phyloP scores from a whole-genome alignment of 2,113 vertebrate genomes.

The Lasiurus cinereus region DNA sequence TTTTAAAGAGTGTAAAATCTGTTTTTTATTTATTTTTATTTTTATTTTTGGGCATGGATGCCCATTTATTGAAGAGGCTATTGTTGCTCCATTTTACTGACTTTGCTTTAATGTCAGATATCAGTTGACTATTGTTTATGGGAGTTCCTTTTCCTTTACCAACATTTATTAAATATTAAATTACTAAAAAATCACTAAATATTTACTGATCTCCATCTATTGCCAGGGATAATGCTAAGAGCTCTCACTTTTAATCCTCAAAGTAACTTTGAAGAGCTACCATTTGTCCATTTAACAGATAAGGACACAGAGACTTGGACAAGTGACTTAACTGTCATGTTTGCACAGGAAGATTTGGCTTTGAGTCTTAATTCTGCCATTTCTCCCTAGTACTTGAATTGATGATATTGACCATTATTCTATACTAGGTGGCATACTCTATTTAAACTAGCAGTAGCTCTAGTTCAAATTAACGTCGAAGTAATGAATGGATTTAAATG shows the following conservation, averaged over 20 bases:
- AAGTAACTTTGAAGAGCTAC: neutral
- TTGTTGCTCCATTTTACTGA: neutral
- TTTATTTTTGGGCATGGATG: neutral
- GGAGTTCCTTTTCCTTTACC: conserved; percentile 19
- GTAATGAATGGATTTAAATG: neutral
- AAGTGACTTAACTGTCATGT: neutral
- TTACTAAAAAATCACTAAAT: neutral
- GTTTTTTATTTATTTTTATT: neutral
- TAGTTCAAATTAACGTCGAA: neutral
- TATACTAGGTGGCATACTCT: neutral
- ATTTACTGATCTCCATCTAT: neutral
- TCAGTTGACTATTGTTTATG: neutral
- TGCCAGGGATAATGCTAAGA: neutral
- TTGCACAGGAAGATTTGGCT: neutral
- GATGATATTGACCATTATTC: neutral
- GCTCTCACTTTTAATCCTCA: neutral
- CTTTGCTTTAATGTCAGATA: neutral
- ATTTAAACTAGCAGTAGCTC: neutral
- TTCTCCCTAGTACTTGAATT: neutral
- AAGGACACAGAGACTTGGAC: neutral
- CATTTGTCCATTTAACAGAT: neutral
- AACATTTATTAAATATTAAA: neutral
- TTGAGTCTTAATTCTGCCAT: neutral
- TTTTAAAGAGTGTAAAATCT: neutral
- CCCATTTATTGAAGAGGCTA: neutral